Base-by-base conservation (phyloP, 2,797 vertebrate species). In the Microcaecilia unicolor region DNA sequence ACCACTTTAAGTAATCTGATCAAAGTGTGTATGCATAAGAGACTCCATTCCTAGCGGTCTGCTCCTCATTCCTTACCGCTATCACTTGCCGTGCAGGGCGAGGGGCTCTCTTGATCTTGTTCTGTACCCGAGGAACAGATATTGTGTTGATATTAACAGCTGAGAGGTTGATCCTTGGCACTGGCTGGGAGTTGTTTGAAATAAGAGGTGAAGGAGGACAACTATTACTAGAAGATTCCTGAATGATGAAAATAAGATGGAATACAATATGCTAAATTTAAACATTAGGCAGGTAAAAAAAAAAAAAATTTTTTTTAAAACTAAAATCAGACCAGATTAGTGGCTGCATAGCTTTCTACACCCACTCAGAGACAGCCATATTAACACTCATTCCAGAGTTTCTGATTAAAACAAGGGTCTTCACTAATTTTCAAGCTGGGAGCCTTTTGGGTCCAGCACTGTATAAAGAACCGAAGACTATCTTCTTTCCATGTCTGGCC, bases 71-170 rank as follows among this genome's bases (percentile, higher is more conserved):
- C 23, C 80, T 68, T 78, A 97, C 95, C 80, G 93, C 81, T 29
- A 97, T 87, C 0, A 91, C 86, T 6, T 78, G 80, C 61, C 91
- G 74, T 47, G 83, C 70, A n/a, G 71, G 48, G 16, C 87, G 82
- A 1, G 79, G 83, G 24, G 74, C 79, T 71, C 91, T 84, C 37
- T 73, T 42, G 50, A 90, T 92, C 68, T 91, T 86, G 31, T 63
- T 84, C 32, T 74, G 67, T 14, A 76, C 63, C 15, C 90, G 80
- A 2, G 83, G 48, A 34, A 81, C 88, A 37, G 87, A 55, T 22
- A 84, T 78, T 0, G 83, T 82, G 67, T 89, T 92, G 70, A 92
- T 85, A 67, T 79, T 91, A 62, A 90, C 83, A 15, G 83, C 70
- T 5, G 84, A 79, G 25, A 92, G 59, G 68, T 88, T 88, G 21